These are phyloP conservation scores for Pseudonaja textilis DNA, from an alignment of 2,113 vertebrate species.

Conservation along the genomic window DNA sequence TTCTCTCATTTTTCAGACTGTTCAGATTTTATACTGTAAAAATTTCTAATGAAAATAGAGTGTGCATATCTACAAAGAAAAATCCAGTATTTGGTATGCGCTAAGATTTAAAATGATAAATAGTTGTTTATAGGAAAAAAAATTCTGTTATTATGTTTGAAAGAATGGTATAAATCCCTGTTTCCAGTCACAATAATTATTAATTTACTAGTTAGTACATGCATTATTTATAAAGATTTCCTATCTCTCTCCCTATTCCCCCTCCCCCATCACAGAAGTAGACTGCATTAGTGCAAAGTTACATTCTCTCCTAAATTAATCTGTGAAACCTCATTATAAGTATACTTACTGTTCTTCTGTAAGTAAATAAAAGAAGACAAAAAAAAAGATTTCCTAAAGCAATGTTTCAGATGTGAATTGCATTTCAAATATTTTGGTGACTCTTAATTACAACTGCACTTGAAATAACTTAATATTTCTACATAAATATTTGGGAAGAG, in stretches of 20 bases:
- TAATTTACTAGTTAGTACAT: background rate
- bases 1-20: background rate
- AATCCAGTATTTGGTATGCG: background rate
- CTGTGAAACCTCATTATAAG: background rate
- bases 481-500: background rate
- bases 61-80: background rate
- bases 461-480: background rate
- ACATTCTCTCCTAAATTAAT: background rate
- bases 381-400: background rate
- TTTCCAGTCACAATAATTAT: background rate
- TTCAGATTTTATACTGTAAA: background rate
- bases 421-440: background rate
- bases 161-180: background rate
- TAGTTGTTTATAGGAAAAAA: background rate
- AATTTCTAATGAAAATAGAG: background rate
- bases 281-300: background rate
- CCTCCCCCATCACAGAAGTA: background rate
- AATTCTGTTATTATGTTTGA: background rate
- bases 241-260: background rate
- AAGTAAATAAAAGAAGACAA: background rate
- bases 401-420: background rate
- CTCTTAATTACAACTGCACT: background rate
- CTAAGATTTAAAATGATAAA: background rate
- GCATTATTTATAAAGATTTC: background rate
- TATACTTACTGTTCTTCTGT: background rate